phyloP scores from a whole-genome alignment of 2,888 invertebrate species.

The Pseudococcus jackbeardsleyi region DNA sequence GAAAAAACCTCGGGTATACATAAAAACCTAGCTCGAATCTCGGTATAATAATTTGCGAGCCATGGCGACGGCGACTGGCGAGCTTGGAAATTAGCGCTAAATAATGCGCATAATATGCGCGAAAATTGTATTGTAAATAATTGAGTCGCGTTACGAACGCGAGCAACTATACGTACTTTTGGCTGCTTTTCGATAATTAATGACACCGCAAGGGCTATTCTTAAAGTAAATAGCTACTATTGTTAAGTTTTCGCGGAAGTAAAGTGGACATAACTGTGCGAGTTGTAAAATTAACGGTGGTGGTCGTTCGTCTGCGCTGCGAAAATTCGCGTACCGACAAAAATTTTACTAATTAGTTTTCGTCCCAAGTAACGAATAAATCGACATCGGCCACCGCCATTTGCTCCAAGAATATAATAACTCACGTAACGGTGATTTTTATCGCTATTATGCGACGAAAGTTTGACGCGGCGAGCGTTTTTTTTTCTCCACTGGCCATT shows the following conservation, averaged over 20 bases:
- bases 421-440: slow-evolving; percentile 32
- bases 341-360: slow-evolving; percentile 41
- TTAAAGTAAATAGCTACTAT: slow-evolving; percentile 51
- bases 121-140: slow-evolving; percentile 49
- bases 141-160: slow-evolving; percentile 47
- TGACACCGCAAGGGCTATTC: slow-evolving; percentile 51
- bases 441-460: slow-evolving; percentile 19
- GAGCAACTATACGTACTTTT: slow-evolving; percentile 45
- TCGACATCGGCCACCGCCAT: slow-evolving; percentile 6
- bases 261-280: slow-evolving; percentile 26
- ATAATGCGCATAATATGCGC: slow-evolving; percentile 49
- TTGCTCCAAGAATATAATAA: slow-evolving; percentile 2
- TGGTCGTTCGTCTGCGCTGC: not conserved
- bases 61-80: not conserved
- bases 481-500: not conserved
- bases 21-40: not conserved
- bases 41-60: slow-evolving; percentile 14
- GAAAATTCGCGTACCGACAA: not conserved
- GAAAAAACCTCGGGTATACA: not conserved
- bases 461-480: not conserved
- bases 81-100: slow-evolving; percentile 39
- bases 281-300: slow-evolving; percentile 33
- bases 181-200: slow-evolving; percentile 47
- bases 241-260: slow-evolving; percentile 44
- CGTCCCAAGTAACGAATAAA: slow-evolving; percentile 38